A percentile compares a stretch with the other conserved stretches of the same genome.
phyloP scores from a whole-genome alignment of 2,797 vertebrate genomes.

The Champsocephalus gunnari region DNA sequence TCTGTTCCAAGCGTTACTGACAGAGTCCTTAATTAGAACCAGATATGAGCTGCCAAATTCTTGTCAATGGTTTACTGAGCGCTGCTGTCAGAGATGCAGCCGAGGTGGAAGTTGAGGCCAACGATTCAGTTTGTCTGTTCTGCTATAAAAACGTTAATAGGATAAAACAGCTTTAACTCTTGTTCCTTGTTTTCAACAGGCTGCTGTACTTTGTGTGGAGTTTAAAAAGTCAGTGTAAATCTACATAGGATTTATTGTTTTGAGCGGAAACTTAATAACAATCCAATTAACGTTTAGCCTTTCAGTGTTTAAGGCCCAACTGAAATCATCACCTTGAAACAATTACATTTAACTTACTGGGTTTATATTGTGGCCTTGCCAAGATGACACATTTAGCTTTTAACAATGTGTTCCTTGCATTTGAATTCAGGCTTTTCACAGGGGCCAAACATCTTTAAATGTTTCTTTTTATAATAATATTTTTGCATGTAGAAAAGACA shows the following conservation, averaged over 20 bases:
- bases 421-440: slow-evolving; percentile 20
- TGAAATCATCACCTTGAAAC: slow-evolving; percentile 55
- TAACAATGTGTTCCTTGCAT: slow-evolving; percentile 31
- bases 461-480: slow-evolving; percentile 41
- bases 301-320: slow-evolving; percentile 46
- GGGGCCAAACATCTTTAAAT: slow-evolving; percentile 8
- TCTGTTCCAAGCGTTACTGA: slow-evolving; percentile 55
- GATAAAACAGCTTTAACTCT: slow-evolving; percentile 57
- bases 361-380: slow-evolving; percentile 25
- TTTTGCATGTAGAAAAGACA: slow-evolving; percentile 15
- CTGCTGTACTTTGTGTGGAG: slow-evolving; percentile 26
- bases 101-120: slow-evolving; percentile 69
- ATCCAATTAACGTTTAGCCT: slow-evolving; percentile 51
- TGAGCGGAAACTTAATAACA: slow-evolving; percentile 67
- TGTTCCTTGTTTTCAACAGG: slow-evolving; percentile 38
- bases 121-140: slow-evolving; percentile 58
- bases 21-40: slow-evolving; percentile 77
- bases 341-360: slow-evolving; percentile 28
- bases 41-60: slow-evolving; percentile 76
- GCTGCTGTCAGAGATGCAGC: slow-evolving; percentile 76
- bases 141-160: slow-evolving; percentile 43
- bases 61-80: slow-evolving; percentile 70
- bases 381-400: slow-evolving; percentile 36
- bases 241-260: slow-evolving; percentile 60
- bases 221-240: slow-evolving; percentile 43